These are phyloP conservation scores for Acrocephalus kingi DNA, from an alignment of 2,113 vertebrate species.

Conservation along the genomic window DNA sequence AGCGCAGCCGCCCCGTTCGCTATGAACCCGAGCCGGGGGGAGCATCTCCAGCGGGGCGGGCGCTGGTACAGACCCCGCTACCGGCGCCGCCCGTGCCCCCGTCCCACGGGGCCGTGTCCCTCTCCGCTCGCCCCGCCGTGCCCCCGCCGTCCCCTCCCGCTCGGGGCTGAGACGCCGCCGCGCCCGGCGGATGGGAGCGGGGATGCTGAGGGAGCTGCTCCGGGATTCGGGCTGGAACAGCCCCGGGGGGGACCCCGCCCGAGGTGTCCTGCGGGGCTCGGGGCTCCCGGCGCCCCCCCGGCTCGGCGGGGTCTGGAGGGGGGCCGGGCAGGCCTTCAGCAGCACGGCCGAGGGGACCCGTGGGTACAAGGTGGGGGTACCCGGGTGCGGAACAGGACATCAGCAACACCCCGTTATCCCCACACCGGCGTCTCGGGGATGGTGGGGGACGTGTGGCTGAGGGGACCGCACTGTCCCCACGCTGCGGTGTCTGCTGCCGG, in stretches of 20 bases:
- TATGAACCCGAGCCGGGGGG: neutral
- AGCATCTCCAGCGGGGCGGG: neutral
- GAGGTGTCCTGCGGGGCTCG: neutral
- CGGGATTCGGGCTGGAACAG: neutral
- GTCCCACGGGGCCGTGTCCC: neutral
- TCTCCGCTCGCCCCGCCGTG: neutral
- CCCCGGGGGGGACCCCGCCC: neutral
- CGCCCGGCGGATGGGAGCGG: neutral
- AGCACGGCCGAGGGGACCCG: neutral
- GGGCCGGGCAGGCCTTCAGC: neutral
- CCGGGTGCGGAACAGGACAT: neutral
- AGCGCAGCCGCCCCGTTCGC: neutral
- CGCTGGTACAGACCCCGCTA: neutral
- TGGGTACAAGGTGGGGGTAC: fast-evolving
- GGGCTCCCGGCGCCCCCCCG: too few relatives aligned
- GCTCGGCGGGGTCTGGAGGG: neutral
- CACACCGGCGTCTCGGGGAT: fast-evolving
- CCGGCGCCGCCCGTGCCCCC: neutral
- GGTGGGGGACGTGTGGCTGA: neutral
- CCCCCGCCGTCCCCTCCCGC: too few relatives aligned
- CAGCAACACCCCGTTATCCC: neutral
- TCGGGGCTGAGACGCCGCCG: neutral
- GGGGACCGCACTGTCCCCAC: fast-evolving
- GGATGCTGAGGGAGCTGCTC: neutral
- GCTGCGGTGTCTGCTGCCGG: fast-evolving